These are phyloP conservation scores for Eupithecia tripunctaria DNA, from an alignment of 2,888 invertebrate genomes.

Conservation along the genomic window DNA sequence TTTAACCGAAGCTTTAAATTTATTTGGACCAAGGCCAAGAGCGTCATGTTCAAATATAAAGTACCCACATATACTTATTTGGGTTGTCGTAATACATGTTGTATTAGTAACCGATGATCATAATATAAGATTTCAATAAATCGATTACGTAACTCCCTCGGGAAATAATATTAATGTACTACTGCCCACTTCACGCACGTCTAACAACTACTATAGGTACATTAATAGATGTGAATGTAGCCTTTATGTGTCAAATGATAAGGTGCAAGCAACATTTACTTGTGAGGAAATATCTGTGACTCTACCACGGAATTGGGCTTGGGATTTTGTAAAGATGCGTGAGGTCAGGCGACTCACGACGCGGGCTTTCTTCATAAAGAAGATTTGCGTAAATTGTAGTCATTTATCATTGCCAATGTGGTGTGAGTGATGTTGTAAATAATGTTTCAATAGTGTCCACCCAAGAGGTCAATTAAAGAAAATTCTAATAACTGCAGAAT, in stretches of 20 bases:
- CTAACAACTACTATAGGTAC: conserved; percentile 39
- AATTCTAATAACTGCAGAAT: background rate
- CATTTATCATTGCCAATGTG: conserved; percentile 58
- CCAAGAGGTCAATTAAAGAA: background rate
- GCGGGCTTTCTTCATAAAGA: conserved; percentile 47
- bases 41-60: conserved; percentile 25
- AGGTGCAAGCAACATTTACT: conserved; percentile 25
- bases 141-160: conserved; percentile 57
- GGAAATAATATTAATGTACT: conserved; percentile 58
- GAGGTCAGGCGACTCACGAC: conserved; percentile 70
- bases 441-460: background rate
- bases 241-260: conserved; percentile 33
- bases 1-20: conserved; percentile 24
- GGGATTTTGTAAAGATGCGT: conserved; percentile 71
- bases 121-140: conserved; percentile 42
- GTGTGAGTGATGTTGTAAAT: conserved; percentile 11
- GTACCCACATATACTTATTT: conserved; percentile 16
- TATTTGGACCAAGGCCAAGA: conserved; percentile 35
- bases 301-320: conserved; percentile 62
- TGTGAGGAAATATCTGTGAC: conserved; percentile 53
- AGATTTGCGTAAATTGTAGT: conserved; percentile 44
- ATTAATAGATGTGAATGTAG: conserved; percentile 29
- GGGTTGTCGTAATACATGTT: conserved; percentile 30
- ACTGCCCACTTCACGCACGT: conserved; percentile 74
- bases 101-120: conserved; percentile 27